These are phyloP conservation scores for Mylabris phalerata DNA, from an alignment of 1,140 invertebrate species.

Conservation along the genomic window DNA sequence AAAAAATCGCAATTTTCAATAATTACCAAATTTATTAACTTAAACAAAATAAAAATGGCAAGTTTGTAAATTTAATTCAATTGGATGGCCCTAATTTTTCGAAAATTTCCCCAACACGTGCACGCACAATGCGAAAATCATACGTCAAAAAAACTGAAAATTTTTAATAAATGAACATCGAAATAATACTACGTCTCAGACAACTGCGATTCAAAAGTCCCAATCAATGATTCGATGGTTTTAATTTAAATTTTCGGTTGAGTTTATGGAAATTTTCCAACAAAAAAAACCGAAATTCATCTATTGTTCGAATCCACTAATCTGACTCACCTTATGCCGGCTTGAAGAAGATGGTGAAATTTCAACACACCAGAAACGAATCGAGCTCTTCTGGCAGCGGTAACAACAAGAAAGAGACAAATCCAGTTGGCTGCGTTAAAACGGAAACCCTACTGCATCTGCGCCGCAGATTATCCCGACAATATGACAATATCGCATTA, in stretches of 20 bases:
- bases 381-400: conserved; percentile 1
- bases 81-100: too few species aligned
- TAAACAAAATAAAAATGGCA: too few species aligned
- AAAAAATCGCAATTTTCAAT: neutral
- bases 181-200: neutral
- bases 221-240: neutral
- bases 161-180: neutral
- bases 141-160: neutral
- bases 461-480: neutral
- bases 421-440: conserved; percentile 4
- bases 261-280: too few species aligned
- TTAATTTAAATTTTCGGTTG: neutral
- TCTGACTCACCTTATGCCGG: neutral
- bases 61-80: too few species aligned
- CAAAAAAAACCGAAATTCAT: too few species aligned
- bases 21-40: too few species aligned
- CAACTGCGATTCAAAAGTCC: neutral
- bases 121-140: neutral
- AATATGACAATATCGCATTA: too few species aligned
- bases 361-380: neutral
- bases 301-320: too few species aligned
- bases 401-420: conserved; percentile 18
- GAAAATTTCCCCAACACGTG: neutral
- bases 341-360: neutral
- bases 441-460: conserved; percentile 8